Conservation (phyloP, 2,797 vertebrate genomes). For the Pipistrellus pygmaeus region DNA sequence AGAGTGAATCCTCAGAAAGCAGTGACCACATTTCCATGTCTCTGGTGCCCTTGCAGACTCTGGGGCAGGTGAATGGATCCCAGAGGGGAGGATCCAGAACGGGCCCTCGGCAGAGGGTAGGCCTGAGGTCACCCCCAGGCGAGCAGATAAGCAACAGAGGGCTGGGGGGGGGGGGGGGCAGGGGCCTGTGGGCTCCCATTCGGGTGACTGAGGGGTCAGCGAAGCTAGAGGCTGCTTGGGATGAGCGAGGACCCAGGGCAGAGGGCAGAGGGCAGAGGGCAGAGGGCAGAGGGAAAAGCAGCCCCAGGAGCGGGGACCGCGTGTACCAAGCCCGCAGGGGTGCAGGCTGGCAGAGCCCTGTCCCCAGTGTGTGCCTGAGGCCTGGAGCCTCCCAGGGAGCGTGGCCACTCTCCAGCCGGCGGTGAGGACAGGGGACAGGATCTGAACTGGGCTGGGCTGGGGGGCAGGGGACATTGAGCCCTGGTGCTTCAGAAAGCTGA, state of each 20-base stretch:
- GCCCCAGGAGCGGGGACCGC: neutral
- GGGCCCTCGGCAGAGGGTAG: accelerated
- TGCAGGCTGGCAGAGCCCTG: neutral
- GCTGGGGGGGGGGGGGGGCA: neutral
- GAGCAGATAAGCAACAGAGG: neutral
- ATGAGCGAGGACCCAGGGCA: neutral
- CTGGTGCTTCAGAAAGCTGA: neutral
- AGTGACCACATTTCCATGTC: neutral
- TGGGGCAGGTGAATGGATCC: neutral
- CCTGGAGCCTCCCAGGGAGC: neutral
- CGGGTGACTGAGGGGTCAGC: neutral
- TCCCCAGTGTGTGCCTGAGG: neutral
- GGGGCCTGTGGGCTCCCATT: neutral
- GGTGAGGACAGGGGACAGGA: neutral
- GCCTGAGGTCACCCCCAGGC: neutral
- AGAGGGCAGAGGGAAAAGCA: neutral
- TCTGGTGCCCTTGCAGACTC: too few species aligned
- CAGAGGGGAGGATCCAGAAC: neutral
- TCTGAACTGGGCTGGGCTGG: neutral
- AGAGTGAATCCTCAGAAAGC: neutral
- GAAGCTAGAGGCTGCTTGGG: neutral
- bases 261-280: neutral
- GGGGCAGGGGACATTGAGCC: too few species aligned
- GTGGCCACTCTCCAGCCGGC: neutral
- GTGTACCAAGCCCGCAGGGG: neutral